Evolutionary conservation across 2,888 invertebrate species (phyloP).

Genomic region (Drosophila rubida): DNA sequence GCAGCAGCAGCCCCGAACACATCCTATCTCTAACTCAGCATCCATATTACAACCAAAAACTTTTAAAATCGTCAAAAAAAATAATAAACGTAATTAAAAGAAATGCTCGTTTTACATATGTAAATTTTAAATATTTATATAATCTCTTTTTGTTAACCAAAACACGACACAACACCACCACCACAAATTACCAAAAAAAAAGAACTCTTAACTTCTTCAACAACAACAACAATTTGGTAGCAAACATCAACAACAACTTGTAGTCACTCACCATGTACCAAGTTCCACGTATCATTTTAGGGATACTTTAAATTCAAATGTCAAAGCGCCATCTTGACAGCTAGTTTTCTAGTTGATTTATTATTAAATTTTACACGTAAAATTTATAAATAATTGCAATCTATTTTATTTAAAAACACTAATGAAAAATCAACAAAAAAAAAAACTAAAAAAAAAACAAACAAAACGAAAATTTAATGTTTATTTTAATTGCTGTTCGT

Average conservation of each 20-base stretch:
- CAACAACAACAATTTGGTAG: constrained; percentile 55
- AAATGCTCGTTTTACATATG: constrained; percentile 79
- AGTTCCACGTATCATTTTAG: constrained; percentile 65
- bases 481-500: constrained; percentile 66
- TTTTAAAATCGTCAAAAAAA: constrained; percentile 77
- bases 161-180: constrained; percentile 36
- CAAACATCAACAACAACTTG: constrained; percentile 32
- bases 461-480: constrained; percentile 55
- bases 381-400: constrained; percentile 72
- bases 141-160: constrained; percentile 71
- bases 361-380: constrained; percentile 80
- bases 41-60: constrained; percentile 68
- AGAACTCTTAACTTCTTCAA: constrained; percentile 74
- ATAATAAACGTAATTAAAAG: constrained; percentile 79
- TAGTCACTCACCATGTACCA: constrained; percentile 43
- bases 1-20: constrained; percentile 77
- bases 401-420: constrained; percentile 69
- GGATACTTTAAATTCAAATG: constrained; percentile 63
- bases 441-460: constrained; percentile 54
- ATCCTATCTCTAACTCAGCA: constrained; percentile 77
- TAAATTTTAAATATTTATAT: constrained; percentile 69
- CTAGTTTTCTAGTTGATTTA: constrained; percentile 79
- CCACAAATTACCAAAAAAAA: constrained; percentile 19
- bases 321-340: constrained; percentile 71
- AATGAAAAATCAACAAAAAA: constrained; percentile 41